Conservation (phyloP, 2,888 invertebrate species). For the Ypsolopha scabrella region DNA sequence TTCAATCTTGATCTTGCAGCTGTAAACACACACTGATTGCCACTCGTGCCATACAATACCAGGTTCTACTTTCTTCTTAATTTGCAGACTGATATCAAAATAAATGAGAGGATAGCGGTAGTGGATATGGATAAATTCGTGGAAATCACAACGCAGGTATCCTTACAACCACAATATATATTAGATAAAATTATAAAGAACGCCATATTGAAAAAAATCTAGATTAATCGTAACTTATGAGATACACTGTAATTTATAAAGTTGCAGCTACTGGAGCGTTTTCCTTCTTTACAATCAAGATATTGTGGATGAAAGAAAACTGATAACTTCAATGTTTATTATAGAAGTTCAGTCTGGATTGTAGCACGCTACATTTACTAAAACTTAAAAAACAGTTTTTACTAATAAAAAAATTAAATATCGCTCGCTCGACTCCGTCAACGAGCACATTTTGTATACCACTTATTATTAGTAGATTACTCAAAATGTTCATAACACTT, state of each 20-base stretch:
- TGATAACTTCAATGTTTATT: conserved; percentile 39
- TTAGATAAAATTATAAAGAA: conserved; percentile 74
- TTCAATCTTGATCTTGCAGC: conserved; percentile 48
- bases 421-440: conserved; percentile 60
- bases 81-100: neutral
- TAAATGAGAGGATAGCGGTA: conserved; percentile 14
- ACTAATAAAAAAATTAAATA: conserved; percentile 49
- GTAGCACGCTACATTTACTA: conserved; percentile 64
- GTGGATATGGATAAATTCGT: conserved; percentile 41
- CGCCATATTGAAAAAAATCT: conserved; percentile 71
- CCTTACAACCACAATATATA: conserved; percentile 81
- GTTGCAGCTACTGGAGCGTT: conserved; percentile 60
- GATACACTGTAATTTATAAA: conserved; percentile 68
- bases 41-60: conserved; percentile 31
- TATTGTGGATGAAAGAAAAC: conserved; percentile 72
- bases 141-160: conserved; percentile 70
- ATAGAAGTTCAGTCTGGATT: conserved; percentile 49
- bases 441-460: conserved; percentile 62
- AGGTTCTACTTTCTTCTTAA: neutral
- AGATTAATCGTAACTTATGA: conserved; percentile 68
- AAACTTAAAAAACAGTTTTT: conserved; percentile 50
- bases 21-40: conserved; percentile 51
- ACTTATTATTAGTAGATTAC: conserved; percentile 53
- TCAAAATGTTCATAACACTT: conserved; percentile 65
- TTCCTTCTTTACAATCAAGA: conserved; percentile 38